Conservation (phyloP, 2,797 vertebrate species). For the Hydrolagus colliei region DNA sequence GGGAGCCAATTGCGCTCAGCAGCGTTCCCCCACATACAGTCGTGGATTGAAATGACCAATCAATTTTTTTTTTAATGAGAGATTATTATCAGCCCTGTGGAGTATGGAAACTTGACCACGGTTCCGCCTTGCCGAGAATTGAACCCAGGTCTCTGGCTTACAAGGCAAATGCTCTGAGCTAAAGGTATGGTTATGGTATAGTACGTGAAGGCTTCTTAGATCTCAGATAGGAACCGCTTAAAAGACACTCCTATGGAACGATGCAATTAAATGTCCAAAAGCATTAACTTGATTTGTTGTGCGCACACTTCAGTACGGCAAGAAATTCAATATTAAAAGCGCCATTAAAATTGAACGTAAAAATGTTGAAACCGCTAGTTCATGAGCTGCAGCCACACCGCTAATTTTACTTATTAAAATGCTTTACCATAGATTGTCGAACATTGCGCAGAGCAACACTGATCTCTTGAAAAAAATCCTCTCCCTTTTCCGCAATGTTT, state of each 20-base stretch:
- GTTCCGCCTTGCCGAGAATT: no score
- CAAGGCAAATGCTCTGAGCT: no score
- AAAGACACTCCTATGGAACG: neutral
- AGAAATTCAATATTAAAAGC: neutral
- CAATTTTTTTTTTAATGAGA: no score
- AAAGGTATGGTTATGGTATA: neutral
- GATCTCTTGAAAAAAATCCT: neutral
- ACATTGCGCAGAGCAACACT: neutral
- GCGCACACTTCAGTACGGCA: neutral
- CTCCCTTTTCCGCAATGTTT: neutral
- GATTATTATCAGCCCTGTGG: no score
- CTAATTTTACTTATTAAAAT: neutral
- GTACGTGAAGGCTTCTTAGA: neutral
- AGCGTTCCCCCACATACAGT: no score
- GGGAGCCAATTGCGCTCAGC: no score
- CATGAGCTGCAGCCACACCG: neutral
- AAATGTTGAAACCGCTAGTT: neutral
- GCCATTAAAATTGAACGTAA: neutral
- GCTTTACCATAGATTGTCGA: neutral
- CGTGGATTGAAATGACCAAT: no score
- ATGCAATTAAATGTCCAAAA: neutral
- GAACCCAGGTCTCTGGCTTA: no score
- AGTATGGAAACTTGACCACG: no score
- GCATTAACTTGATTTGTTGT: constrained; percentile 10
- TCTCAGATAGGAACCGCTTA: neutral